Evolutionary conservation across 2,797 vertebrate genomes (phyloP).

Genomic region (Mus minutoides): DNA sequence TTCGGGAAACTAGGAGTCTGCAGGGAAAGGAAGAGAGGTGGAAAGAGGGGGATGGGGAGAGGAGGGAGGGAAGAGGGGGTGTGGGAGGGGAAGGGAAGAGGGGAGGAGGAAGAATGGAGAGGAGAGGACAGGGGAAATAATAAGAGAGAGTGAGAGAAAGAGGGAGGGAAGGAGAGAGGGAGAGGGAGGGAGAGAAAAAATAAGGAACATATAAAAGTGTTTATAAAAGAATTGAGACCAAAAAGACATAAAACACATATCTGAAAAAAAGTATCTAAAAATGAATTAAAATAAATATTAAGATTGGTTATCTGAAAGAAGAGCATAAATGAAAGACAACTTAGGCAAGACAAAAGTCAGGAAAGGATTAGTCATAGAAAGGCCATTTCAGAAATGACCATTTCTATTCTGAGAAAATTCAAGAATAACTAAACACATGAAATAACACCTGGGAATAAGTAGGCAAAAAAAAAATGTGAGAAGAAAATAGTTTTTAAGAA

Average conservation of each 20-base stretch:
- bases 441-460: background rate
- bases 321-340: background rate
- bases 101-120: background rate
- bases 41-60: too few relatives aligned
- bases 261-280: background rate
- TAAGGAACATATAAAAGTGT: background rate
- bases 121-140: too few relatives aligned
- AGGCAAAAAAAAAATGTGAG: background rate
- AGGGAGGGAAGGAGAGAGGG: background rate
- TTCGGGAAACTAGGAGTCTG: background rate
- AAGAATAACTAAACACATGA: background rate
- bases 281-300: constrained; percentile 8
- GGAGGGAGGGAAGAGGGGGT: too few relatives aligned
- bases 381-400: background rate
- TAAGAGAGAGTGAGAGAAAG: background rate
- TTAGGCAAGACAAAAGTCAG: background rate
- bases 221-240: background rate
- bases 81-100: too few relatives aligned
- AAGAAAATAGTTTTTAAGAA: background rate
- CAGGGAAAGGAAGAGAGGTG: background rate
- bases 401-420: background rate
- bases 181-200: too few relatives aligned
- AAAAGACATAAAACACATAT: background rate
- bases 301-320: background rate
- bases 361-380: constrained; percentile 21